A percentile compares a stretch with the other conserved stretches of the same genome.
Evolutionary conservation across 1,140 invertebrate species (phyloP).

Genomic region (Hyles vespertilio): DNA sequence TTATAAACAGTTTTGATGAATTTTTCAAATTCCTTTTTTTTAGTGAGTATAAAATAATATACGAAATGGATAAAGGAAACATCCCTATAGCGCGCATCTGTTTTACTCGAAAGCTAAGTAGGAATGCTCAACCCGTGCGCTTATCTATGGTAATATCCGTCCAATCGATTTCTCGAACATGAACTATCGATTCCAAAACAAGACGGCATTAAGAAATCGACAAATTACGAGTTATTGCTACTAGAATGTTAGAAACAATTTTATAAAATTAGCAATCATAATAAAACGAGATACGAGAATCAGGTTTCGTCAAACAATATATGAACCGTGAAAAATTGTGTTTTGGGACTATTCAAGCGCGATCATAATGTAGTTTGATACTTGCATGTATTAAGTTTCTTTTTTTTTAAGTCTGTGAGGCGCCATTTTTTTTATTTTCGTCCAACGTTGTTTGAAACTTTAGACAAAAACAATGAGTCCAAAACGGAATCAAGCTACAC

Average conservation of each 20-base stretch:
- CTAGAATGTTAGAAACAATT: conserved; percentile 11
- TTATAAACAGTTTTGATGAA: too few relatives aligned
- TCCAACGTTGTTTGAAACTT: conserved; percentile 17
- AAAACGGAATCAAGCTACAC: background rate
- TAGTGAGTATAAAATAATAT: too few relatives aligned
- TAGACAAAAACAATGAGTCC: conserved; percentile 8
- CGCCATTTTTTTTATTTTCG: conserved; percentile 39
- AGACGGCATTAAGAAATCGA: conserved; percentile 4
- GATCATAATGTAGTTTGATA: conserved; percentile 31
- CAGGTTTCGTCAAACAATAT: conserved; percentile 27
- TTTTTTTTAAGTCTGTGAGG: conserved; percentile 31
- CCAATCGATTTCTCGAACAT: background rate
- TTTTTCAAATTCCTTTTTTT: too few relatives aligned
- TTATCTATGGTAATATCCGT: too few relatives aligned
- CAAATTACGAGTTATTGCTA: conserved; percentile 22
- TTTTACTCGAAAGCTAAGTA: too few relatives aligned
- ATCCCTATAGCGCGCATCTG: too few relatives aligned
- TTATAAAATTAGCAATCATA: conserved; percentile 20
- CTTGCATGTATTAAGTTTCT: conserved; percentile 38
- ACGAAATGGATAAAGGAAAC: too few relatives aligned
- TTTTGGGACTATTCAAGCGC: conserved; percentile 48
- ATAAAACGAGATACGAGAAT: conserved; percentile 19
- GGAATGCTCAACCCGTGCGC: too few relatives aligned
- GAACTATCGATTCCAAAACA: conserved; percentile 11
- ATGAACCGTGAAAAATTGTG: conserved; percentile 42